These are phyloP conservation scores for Chymomyza fuscimana DNA, from an alignment of 2,888 invertebrate genomes.

Conservation along the genomic window DNA sequence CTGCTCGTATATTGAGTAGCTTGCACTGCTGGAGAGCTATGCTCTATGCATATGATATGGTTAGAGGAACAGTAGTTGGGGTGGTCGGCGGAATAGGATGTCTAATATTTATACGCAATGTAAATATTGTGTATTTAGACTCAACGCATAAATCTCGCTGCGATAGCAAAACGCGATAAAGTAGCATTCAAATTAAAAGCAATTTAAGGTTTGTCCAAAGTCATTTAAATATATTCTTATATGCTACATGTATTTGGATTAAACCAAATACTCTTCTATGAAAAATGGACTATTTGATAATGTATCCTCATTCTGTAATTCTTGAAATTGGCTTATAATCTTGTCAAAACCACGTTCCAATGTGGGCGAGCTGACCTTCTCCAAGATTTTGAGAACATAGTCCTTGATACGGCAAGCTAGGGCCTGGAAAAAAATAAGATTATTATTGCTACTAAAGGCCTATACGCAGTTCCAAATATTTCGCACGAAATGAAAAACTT, in stretches of 20 bases:
- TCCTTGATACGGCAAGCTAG: constrained; percentile 14
- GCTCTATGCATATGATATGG: neutral
- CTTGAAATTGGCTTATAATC: constrained; percentile 42
- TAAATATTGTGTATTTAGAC: neutral
- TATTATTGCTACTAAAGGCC: too few species aligned
- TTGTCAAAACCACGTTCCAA: constrained; percentile 52
- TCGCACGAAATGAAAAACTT: too few species aligned
- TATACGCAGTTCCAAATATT: too few species aligned
- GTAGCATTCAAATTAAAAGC: neutral
- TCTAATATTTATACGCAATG: neutral
- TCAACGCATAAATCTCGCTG: constrained; percentile 15
- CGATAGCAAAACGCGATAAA: constrained; percentile 19
- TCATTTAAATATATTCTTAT: neutral
- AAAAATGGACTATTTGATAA: too few species aligned
- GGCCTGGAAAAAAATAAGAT: constrained; percentile 4
- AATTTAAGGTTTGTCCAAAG: constrained; percentile 11
- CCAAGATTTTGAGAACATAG: constrained; percentile 40
- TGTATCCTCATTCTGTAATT: neutral
- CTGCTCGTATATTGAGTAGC: neutral
- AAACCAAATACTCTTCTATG: too few species aligned
- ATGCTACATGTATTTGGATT: too few species aligned
- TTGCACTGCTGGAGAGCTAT: constrained; percentile 8
- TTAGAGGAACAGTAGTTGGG: neutral
- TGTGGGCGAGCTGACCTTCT: constrained; percentile 46
- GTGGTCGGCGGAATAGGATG: neutral